Percentiles rank a stretch among this genome's conserved stretches.
These are phyloP conservation scores for Parazoanthus swiftii DNA, from an alignment of 92 coral and sea anemone genomes.

Conservation along the genomic window DNA sequence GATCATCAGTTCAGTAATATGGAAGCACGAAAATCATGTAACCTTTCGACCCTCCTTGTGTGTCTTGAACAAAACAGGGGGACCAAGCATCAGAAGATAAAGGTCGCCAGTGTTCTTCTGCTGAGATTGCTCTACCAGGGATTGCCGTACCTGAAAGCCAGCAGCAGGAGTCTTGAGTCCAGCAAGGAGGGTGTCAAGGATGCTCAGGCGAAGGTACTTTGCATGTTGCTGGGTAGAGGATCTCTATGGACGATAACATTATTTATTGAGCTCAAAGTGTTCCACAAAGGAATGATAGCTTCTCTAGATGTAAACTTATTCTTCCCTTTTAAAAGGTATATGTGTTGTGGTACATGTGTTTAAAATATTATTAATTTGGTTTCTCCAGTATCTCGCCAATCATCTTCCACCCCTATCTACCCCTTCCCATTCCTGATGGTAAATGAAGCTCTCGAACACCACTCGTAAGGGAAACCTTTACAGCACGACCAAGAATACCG, in stretches of 20 bases:
- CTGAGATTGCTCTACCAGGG: conserved; percentile 81
- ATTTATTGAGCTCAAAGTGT: neutral
- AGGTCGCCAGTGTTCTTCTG: conserved; percentile 65
- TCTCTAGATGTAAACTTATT: too few relatives aligned
- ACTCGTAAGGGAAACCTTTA: too few relatives aligned
- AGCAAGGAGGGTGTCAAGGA: conserved; percentile 29
- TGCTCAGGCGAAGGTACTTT: conserved; percentile 27
- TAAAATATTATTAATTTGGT: too few relatives aligned
- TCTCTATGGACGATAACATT: neutral
- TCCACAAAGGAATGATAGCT: too few relatives aligned
- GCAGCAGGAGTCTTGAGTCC: conserved; percentile 22
- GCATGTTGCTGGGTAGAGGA: neutral
- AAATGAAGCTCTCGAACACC: too few relatives aligned
- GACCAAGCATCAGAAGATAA: conserved; percentile 51
- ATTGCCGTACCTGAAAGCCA: conserved; percentile 79
- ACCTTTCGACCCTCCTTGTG: neutral
- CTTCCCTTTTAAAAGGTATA: too few relatives aligned
- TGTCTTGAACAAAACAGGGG: conserved; percentile 47
- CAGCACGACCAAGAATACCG: too few relatives aligned
- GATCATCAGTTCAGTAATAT: neutral
- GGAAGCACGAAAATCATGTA: too few relatives aligned
- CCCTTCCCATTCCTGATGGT: too few relatives aligned
- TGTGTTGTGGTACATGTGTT: too few relatives aligned
- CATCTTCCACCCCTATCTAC: too few relatives aligned
- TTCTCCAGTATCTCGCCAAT: too few relatives aligned